Evolutionary conservation across 2,888 invertebrate species (phyloP).

Genomic region (Mythimna loreyi): DNA sequence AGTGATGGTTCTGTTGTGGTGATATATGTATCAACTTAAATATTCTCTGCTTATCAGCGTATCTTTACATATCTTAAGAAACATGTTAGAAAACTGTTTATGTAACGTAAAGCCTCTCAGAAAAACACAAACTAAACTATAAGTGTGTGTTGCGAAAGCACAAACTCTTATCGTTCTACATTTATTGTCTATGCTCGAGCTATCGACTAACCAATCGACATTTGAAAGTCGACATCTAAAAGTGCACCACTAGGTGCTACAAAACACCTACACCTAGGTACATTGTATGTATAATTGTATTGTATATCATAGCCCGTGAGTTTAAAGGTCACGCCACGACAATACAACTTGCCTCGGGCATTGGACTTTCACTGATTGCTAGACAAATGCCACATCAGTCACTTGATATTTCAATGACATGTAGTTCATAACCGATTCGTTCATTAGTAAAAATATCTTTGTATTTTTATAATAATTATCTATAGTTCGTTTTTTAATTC

Average conservation of each 20-base stretch:
- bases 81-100: background rate
- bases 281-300: background rate
- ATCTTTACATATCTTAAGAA: background rate
- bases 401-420: slow-evolving; percentile 45
- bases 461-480: slow-evolving; percentile 26
- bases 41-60: background rate
- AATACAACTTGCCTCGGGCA: slow-evolving; percentile 36
- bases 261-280: slow-evolving; percentile 1
- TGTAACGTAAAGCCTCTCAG: background rate
- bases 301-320: slow-evolving; percentile 17
- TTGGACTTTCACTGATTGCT: slow-evolving; percentile 47
- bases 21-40: background rate
- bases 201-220: slow-evolving; percentile 12
- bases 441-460: slow-evolving; percentile 50
- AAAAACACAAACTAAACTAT: background rate
- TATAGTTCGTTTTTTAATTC: too few relatives aligned
- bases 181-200: background rate
- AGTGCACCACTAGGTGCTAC: slow-evolving; percentile 1
- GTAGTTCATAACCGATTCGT: slow-evolving; percentile 28
- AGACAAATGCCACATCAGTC: slow-evolving; percentile 45
- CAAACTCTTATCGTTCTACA: slow-evolving; percentile 5
- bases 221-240: slow-evolving; percentile 20
- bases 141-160: background rate
- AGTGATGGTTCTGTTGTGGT: too few relatives aligned
- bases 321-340: slow-evolving; percentile 51